Evolutionary conservation across 2,797 vertebrate genomes (phyloP).

Genomic region (Fratercula arctica): DNA sequence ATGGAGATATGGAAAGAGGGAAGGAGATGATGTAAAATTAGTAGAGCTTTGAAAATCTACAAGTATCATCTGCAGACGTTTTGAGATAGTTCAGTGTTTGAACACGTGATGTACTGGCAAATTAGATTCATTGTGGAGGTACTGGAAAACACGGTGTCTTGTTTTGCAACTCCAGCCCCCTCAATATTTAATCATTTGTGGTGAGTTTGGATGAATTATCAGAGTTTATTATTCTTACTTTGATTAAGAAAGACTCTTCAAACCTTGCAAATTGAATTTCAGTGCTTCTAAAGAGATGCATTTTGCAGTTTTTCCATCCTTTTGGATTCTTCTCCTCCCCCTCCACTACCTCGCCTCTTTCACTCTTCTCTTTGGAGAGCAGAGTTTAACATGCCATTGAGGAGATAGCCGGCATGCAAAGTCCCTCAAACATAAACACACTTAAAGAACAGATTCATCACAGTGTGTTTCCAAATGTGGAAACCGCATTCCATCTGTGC

Average conservation of each 20-base stretch:
- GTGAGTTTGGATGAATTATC: background rate
- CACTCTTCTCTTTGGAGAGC: background rate
- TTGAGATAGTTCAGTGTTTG: background rate
- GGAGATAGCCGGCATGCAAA: slow-evolving; percentile 33
- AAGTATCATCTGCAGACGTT: background rate
- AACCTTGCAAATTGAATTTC: background rate
- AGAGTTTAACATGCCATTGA: slow-evolving; percentile 6
- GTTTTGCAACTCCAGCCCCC: background rate
- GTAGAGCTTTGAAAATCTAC: background rate
- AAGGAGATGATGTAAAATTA: background rate
- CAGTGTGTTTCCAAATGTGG: slow-evolving; percentile 27
- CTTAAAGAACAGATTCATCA: slow-evolving; percentile 44
- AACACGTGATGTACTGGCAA: background rate
- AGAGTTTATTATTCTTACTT: background rate
- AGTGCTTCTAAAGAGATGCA: background rate
- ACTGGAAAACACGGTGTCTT: background rate
- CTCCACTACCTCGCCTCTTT: background rate
- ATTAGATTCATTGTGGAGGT: background rate
- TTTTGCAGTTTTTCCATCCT: background rate
- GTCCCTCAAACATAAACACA: slow-evolving; percentile 58
- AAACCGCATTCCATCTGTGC: slow-evolving; percentile 43
- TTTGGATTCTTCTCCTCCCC: background rate
- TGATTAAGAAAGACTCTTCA: background rate
- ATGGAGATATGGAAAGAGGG: background rate
- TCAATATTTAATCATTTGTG: background rate